Percentiles rank a stretch among this genome's conserved stretches.
Conservation (phyloP, 2,113 vertebrate genomes). For the Argyrosomus japonicus region DNA sequence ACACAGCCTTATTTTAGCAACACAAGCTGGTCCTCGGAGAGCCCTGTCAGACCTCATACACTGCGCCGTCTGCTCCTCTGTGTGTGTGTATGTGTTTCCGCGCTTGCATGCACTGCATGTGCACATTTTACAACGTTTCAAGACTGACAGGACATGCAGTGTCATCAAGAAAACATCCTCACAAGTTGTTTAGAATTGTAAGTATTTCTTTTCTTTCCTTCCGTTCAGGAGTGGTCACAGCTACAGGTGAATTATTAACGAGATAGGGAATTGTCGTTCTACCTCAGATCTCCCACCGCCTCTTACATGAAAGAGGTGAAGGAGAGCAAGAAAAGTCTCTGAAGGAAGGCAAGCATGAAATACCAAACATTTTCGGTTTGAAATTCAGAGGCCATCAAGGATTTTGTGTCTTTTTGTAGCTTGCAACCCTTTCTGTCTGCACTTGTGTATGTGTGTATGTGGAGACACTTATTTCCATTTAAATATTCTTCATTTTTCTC, state of each 20-base stretch:
- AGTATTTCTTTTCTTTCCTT: neutral
- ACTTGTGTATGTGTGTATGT: neutral
- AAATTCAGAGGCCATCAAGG: constrained; percentile 54
- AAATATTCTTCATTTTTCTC: constrained; percentile 39
- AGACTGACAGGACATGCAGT: constrained; percentile 50
- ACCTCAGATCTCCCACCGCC: constrained; percentile 41
- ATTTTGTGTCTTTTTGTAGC: constrained; percentile 32
- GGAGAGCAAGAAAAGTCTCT: constrained; percentile 33
- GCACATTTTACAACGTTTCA: constrained; percentile 29
- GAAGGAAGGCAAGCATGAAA: constrained; percentile 59
- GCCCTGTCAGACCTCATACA: constrained; percentile 72
- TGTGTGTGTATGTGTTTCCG: constrained; percentile 20
- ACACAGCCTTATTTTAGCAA: constrained; percentile 82
- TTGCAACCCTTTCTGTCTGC: neutral
- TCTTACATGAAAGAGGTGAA: constrained; percentile 51
- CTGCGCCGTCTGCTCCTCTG: constrained; percentile 52
- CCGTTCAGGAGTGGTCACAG: constrained; percentile 46
- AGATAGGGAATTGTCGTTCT: constrained; percentile 55
- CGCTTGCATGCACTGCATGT: constrained; percentile 17
- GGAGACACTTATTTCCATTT: constrained; percentile 45
- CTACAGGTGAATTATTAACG: constrained; percentile 74
- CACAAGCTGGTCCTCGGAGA: constrained; percentile 76
- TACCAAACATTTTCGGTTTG: constrained; percentile 38
- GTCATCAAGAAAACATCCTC: constrained; percentile 54
- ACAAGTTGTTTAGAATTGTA: constrained; percentile 4